These are phyloP conservation scores for Myripristis murdjan DNA, from an alignment of 2,797 vertebrate species.

Conservation along the genomic window DNA sequence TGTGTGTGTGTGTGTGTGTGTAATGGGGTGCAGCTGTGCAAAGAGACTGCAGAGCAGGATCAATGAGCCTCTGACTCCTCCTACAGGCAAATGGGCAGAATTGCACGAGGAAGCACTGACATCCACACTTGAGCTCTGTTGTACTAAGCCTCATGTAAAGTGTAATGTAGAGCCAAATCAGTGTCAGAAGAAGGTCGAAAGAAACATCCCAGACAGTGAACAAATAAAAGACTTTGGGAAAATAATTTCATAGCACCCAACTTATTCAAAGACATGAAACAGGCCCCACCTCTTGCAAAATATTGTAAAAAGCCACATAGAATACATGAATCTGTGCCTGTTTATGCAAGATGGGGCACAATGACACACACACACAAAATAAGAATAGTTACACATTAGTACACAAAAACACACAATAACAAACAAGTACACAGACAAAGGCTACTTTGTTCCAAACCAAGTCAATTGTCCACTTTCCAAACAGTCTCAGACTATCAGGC, in stretches of 20 bases:
- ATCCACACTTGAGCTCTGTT: not conserved
- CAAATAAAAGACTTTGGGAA: no score
- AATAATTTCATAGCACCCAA: no score
- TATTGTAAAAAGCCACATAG: no score
- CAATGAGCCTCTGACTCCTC: slow-evolving; percentile 64
- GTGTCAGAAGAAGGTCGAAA: no score
- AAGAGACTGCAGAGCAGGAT: not conserved
- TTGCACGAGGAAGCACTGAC: slow-evolving; percentile 1
- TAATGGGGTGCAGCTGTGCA: slow-evolving; percentile 62
- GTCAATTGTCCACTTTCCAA: not conserved
- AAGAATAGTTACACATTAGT: not conserved
- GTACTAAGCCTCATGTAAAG: no score
- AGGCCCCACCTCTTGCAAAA: no score
- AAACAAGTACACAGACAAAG: not conserved
- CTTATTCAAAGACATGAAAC: no score
- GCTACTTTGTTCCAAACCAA: slow-evolving; percentile 20
- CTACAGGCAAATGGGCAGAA: slow-evolving; percentile 47
- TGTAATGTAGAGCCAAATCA: no score
- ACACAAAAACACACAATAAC: not conserved
- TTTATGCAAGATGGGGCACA: not conserved
- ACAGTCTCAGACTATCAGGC: not conserved
- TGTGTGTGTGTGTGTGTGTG: not conserved
- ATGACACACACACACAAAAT: not conserved
- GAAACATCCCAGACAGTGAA: no score
- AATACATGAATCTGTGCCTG: no score